Base-by-base conservation (phyloP, 2,113 vertebrate genomes). In the Hyaena hyaena region DNA sequence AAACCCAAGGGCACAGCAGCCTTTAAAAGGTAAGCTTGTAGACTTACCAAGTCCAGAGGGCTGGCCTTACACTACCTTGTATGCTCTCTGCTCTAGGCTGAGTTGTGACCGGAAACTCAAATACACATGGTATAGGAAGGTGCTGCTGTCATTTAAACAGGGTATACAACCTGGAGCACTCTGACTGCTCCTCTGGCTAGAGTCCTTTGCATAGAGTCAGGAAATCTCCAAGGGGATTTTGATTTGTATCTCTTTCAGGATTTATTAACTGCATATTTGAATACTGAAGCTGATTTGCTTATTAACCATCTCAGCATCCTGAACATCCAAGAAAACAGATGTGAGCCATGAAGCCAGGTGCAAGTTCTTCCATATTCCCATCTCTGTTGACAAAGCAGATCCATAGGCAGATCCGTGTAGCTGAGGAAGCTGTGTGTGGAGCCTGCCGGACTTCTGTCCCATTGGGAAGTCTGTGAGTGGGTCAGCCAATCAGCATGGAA, bases 231-330 rank as follows among this genome's bases (percentile, higher is more conserved):
- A 82, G n/a, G 74, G 61, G 76, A 43, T 93, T 96, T 88, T 35
- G 10, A 88, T 95, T 98, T 93, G 95, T 96, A n/a, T 96, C 53
- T 8, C 58, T 96, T 96, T 81, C 31, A 63, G 86, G 71, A 77
- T 48, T 96, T 91, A 93, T 84, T 85, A 35, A 24, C 90, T n/a
- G n/a, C 8, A 0, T 31, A 53, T 97, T 97, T 97, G 95, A 97
- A 96, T 98, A 73, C 21, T 12, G 90, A 87, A 35, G 80, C 3
- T 1, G n/a, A 88, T 96, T 96, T 97, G 63, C 76, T 69, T 92
- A 66, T 88, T 88, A 94, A 58, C 68, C 15, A 4, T 35, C 35
- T 87, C 88, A 71, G 74, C 63, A 65, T 83, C 43, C 84, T 0
- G 5, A 28, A 35, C 55, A 31, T 31, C 69, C 88, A 96, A 88